Evolutionary conservation across 1,140 invertebrate species (phyloP).

Genomic region (Thalassaphorura encarpata): DNA sequence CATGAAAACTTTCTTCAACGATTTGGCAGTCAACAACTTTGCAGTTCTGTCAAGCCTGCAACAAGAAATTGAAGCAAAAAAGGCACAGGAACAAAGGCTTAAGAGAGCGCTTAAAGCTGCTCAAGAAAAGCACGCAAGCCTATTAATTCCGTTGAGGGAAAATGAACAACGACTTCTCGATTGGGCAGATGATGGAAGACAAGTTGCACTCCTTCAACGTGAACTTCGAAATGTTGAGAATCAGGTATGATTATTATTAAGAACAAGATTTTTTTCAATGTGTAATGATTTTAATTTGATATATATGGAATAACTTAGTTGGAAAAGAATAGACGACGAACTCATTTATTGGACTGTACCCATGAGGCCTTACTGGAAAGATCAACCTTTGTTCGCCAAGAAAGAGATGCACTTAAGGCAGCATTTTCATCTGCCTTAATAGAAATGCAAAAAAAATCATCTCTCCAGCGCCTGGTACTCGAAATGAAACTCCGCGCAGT

Average conservation of each 20-base stretch:
- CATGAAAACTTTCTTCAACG: slow-evolving; percentile 88
- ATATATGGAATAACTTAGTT: background rate
- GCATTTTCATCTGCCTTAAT: slow-evolving; percentile 69
- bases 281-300: background rate
- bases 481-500: slow-evolving; percentile 55
- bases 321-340: slow-evolving; percentile 16
- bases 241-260: background rate
- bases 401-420: slow-evolving; percentile 65
- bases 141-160: background rate
- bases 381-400: slow-evolving; percentile 48
- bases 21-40: slow-evolving; percentile 83
- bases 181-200: background rate
- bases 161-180: background rate
- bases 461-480: slow-evolving; percentile 59
- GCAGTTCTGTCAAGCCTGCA: slow-evolving; percentile 68
- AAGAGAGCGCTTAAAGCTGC: slow-evolving; percentile 5
- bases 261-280: background rate
- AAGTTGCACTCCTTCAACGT: background rate
- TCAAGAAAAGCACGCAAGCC: background rate
- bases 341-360: slow-evolving; percentile 6
- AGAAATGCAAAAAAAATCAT: slow-evolving; percentile 73
- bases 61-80: slow-evolving; percentile 73
- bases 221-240: background rate
- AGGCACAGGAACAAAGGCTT: slow-evolving; percentile 66
- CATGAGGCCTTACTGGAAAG: slow-evolving; percentile 19